These are phyloP conservation scores for Antennarius striatus DNA, from an alignment of 2,113 vertebrate species.

Conservation along the genomic window DNA sequence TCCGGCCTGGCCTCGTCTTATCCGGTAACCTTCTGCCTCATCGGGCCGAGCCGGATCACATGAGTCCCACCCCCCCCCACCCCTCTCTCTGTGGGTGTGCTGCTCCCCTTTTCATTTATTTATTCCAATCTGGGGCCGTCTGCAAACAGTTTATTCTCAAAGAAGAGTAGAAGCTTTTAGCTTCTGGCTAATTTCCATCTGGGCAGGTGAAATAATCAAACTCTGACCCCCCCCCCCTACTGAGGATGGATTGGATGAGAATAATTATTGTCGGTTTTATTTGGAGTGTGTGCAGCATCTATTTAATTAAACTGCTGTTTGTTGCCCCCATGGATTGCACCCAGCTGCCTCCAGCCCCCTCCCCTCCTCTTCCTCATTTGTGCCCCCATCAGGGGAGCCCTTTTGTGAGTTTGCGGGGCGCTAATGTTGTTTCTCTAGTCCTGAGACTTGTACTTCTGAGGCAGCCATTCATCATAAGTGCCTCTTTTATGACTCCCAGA, in stretches of 20 bases:
- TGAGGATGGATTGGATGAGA: conserved; percentile 1
- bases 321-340: conserved; percentile 50
- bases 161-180: too few species aligned
- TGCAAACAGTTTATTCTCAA: too few species aligned
- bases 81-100: too few species aligned
- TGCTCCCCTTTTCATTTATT: too few species aligned
- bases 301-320: conserved; percentile 57
- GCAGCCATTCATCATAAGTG: conserved; percentile 44
- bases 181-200: too few species aligned
- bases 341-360: conserved; percentile 20
- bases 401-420: conserved; percentile 28
- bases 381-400: conserved; percentile 38
- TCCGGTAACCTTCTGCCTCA: conserved; percentile 7
- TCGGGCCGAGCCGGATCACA: conserved; percentile 43
- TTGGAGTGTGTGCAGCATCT: conserved; percentile 40
- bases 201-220: too few species aligned
- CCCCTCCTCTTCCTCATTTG: conserved; percentile 50
- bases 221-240: background rate
- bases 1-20: background rate
- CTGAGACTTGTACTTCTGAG: conserved; percentile 18
- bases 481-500: conserved; percentile 40
- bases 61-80: conserved; percentile 25
- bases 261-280: conserved; percentile 31
- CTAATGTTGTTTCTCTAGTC: conserved; percentile 42
- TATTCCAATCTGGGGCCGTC: too few species aligned